These are phyloP conservation scores for Phataginus tricuspis DNA, from an alignment of 2,797 vertebrate species.

Conservation along the genomic window DNA sequence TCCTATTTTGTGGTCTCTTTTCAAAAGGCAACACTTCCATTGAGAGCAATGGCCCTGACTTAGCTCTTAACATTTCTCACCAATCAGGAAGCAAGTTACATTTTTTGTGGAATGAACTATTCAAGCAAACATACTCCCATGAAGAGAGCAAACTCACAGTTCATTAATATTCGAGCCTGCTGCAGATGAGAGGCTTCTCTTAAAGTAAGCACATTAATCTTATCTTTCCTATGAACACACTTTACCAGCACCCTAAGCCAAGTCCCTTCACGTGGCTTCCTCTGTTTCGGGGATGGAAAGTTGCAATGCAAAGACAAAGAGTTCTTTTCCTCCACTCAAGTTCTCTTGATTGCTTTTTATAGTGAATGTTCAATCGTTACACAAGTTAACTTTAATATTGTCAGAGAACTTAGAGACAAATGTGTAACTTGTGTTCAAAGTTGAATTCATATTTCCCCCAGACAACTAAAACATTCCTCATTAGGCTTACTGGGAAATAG, in stretches of 20 bases:
- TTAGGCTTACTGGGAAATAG: not conserved
- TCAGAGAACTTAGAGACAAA: not conserved
- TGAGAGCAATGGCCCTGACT: constrained; percentile 59
- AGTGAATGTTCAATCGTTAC: not conserved
- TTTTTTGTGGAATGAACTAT: constrained; percentile 35
- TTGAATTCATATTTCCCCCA: not conserved
- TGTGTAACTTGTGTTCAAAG: not conserved
- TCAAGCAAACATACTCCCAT: not conserved
- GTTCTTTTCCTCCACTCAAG: not conserved
- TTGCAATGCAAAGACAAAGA: not conserved
- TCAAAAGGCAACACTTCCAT: not conserved
- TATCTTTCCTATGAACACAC: not conserved
- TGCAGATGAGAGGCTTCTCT: constrained; percentile 40
- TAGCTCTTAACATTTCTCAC: not conserved
- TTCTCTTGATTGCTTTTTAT: not conserved
- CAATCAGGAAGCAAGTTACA: constrained; percentile 56
- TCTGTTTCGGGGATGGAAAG: not conserved
- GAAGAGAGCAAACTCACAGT: constrained; percentile 46
- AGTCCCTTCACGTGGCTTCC: not conserved
- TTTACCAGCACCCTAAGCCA: constrained; percentile 1
- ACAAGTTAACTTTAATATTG: not conserved
- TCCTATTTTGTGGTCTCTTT: constrained; percentile 65
- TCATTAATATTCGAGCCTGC: constrained; percentile 61
- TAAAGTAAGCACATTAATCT: constrained; percentile 61
- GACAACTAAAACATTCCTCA: not conserved